A percentile compares a stretch with the other conserved stretches of the same genome.
Conservation (phyloP, 2,113 vertebrate genomes). For the Pao palembangensis region DNA sequence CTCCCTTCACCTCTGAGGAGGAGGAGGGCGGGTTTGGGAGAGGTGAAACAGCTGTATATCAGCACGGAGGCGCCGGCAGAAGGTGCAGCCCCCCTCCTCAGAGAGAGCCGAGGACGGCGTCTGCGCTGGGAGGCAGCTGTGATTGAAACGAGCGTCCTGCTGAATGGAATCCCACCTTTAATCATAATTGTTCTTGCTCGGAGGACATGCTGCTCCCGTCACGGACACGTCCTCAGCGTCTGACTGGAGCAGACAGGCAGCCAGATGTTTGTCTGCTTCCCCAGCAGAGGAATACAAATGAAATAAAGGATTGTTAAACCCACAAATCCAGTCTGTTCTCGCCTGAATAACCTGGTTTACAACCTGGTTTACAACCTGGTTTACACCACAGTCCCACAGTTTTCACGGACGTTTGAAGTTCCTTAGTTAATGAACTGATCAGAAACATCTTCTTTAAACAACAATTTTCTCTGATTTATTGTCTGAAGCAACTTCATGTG, state of each 20-base stretch:
- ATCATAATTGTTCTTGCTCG: slow-evolving; percentile 68
- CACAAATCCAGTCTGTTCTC: no score
- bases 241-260: no score
- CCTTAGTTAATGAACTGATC: no score
- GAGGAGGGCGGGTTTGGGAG: slow-evolving; percentile 7
- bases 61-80: slow-evolving; percentile 4
- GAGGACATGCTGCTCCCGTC: slow-evolving; percentile 66
- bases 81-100: not conserved
- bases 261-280: no score
- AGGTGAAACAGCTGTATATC: slow-evolving; percentile 14
- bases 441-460: no score
- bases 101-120: slow-evolving; percentile 28
- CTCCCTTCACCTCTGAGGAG: slow-evolving; percentile 27
- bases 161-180: slow-evolving; percentile 65
- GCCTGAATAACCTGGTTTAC: no score
- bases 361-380: no score
- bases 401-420: no score
- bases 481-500: not conserved
- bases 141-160: slow-evolving; percentile 52
- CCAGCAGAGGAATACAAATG: no score
- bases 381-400: no score
- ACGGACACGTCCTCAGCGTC: slow-evolving; percentile 35
- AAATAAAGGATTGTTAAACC: no score
- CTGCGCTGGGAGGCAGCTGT: slow-evolving; percentile 48
- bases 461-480: no score